Evolutionary conservation across 1,140 invertebrate genomes (phyloP), one percentile per base, ranked within the genome.

Genomic region (Drosophila mojavensis): DNA sequence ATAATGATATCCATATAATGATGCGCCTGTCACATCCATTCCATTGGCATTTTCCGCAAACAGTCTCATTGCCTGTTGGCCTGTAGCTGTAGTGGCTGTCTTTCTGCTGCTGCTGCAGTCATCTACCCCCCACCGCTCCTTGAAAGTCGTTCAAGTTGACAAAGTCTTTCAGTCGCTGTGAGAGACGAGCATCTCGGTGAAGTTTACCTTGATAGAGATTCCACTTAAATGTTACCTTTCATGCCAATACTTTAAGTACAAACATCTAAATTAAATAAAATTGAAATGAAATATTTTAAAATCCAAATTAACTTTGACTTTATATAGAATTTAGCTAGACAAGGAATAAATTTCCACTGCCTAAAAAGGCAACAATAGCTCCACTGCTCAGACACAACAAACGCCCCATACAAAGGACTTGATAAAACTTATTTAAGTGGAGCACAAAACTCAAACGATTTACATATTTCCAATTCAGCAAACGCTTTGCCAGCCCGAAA

Each of bases 1-100:
- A 91, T 91, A 91, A 91, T 88, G 89, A 91, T 91, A 91, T 89
- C 83, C 72, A 91, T 88, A 91, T 91, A 91, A 91, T 91, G 83
- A 91, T 91, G 81, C 75, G 75, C 55, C 89, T 91, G 89, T 91
- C 89, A 91, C 59, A 75, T 70, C 65, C 78, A 89, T 78, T 83
- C 68, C 80, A 60, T 82, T 70, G 59, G 75, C 53, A 72, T 56
- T 53, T 68, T 56, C 59, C 20, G 20, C 20, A 24, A 41, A 24
- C 33, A 43, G 58, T 28, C 24, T 13, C 7, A 54, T 15, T 47
- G 33, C 33, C 48, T 47, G 43, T 6, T 24, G 11, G 47, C 41
- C 58, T 15, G 3, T 24, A 17, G n/a, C 54, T 43, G 36, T 39
- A 43, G 36, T 56, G 33, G 33, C 54, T 39, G 15, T 17, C 20